Evolutionary conservation across 2,113 vertebrate genomes (phyloP).

Genomic region (Apus apus): DNA sequence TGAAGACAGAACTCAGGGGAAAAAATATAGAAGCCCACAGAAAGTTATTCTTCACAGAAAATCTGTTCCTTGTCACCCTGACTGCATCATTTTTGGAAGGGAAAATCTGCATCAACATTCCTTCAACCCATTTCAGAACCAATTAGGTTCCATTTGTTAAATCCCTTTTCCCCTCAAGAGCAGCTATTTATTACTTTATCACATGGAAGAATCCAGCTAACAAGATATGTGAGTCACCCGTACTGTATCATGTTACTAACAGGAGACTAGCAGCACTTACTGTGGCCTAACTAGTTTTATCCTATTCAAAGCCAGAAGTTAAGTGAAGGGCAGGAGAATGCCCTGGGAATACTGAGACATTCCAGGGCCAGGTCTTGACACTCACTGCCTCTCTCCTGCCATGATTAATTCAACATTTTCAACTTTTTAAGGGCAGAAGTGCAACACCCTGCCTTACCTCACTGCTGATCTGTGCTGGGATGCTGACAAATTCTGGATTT

Average conservation of each 20-base stretch:
- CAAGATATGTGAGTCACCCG: neutral
- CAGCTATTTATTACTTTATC: neutral
- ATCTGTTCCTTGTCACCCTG: neutral
- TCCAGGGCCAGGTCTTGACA: neutral
- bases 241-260: neutral
- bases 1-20: neutral
- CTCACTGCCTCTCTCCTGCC: neutral
- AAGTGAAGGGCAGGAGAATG: neutral
- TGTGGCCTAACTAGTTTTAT: neutral
- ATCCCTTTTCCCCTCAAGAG: too few relatives aligned
- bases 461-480: conserved; percentile 95
- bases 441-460: conserved; percentile 84
- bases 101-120: neutral
- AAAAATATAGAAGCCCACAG: neutral
- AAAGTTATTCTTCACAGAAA: neutral
- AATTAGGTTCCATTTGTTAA: neutral
- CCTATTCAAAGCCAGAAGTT: neutral
- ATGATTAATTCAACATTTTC: neutral
- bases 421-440: neutral
- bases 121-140: neutral
- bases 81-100: neutral
- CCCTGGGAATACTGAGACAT: neutral
- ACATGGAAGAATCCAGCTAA: neutral
- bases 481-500: conserved; percentile 96
- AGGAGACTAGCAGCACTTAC: neutral